phyloP scores from a whole-genome alignment of 2,113 vertebrate species.

The Castor canadensis region DNA sequence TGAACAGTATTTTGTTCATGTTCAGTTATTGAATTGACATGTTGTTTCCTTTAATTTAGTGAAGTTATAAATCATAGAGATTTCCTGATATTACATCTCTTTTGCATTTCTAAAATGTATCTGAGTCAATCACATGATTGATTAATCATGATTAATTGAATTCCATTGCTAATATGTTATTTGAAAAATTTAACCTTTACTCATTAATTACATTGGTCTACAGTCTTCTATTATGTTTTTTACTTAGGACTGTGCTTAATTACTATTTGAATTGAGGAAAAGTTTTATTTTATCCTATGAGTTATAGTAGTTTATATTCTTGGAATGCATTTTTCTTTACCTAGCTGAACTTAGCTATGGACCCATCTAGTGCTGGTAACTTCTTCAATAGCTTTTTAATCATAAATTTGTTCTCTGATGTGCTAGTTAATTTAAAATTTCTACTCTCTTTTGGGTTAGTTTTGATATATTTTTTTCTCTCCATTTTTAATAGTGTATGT shows the following conservation, averaged over 20 bases:
- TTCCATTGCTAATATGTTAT: neutral
- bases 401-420: neutral
- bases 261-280: neutral
- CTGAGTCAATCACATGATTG: neutral
- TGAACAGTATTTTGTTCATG: neutral
- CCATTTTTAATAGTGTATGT: neutral
- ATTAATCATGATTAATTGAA: neutral
- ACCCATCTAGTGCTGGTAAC: neutral
- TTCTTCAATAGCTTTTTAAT: neutral
- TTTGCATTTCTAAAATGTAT: neutral
- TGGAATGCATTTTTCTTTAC: neutral
- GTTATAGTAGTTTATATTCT: neutral
- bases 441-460: neutral
- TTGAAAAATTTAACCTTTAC: neutral
- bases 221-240: neutral
- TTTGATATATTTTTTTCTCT: too few species aligned
- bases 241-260: neutral
- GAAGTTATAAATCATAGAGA: neutral
- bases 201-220: neutral
- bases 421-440: neutral
- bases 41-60: conserved; percentile 13
- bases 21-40: too few species aligned
- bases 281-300: neutral
- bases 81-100: too few species aligned
- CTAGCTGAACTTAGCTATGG: neutral